Conservation (phyloP, 2,113 vertebrate genomes). For the Penelope pileata region DNA sequence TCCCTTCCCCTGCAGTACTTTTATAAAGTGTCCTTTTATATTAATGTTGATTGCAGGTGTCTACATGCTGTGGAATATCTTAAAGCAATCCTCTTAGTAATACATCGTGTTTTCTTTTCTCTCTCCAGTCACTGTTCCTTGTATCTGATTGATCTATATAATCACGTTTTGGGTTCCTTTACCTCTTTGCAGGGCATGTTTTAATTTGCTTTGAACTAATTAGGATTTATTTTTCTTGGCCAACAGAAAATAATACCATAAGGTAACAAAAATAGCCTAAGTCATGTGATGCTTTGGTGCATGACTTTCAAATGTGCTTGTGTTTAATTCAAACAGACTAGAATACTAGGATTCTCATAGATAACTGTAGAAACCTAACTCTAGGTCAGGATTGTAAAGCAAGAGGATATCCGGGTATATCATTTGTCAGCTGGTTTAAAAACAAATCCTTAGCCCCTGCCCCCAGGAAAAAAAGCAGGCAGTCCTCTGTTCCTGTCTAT, state of each 20-base stretch:
- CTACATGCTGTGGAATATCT: background rate
- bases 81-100: background rate
- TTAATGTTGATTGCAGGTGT: conserved; percentile 49
- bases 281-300: background rate
- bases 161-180: background rate
- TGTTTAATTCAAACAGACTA: background rate
- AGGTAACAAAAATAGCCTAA: conserved; percentile 27
- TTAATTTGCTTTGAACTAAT: conserved; percentile 33
- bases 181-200: background rate
- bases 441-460: background rate
- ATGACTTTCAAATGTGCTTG: conserved; percentile 9
- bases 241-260: background rate
- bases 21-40: conserved; percentile 15
- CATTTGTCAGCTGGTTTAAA: background rate
- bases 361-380: background rate
- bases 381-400: background rate
- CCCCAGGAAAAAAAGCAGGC: background rate
- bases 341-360: background rate
- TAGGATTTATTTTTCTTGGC: conserved; percentile 2
- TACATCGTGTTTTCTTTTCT: background rate
- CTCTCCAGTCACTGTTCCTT: background rate
- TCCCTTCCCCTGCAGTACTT: conserved; percentile 8
- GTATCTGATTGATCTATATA: background rate
- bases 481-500: background rate
- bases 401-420: background rate